Conservation (phyloP, 2,797 vertebrate species). For the Oryzias sinensis region DNA sequence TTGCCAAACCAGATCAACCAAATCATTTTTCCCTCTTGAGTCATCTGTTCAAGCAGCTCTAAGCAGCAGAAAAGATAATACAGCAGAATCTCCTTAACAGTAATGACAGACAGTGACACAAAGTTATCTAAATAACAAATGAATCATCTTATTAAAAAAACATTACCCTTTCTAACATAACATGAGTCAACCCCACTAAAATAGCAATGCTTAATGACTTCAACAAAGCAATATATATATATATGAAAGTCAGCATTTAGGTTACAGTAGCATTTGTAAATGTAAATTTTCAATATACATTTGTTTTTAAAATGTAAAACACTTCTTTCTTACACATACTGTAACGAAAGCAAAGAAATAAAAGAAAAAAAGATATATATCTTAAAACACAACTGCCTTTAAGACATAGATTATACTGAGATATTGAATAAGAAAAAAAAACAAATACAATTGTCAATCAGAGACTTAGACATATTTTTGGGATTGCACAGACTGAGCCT, state of each 20-base stretch:
- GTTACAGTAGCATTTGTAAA: background rate
- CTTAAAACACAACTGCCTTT: background rate
- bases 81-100: too few species aligned
- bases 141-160: background rate
- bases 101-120: too few species aligned
- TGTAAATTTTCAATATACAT: background rate
- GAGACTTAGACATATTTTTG: slow-evolving; percentile 65
- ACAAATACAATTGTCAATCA: too few species aligned
- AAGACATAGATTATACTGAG: too few species aligned
- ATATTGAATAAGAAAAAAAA: too few species aligned
- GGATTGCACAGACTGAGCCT: slow-evolving; percentile 52
- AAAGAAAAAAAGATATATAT: background rate
- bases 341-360: background rate
- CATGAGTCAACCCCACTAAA: background rate
- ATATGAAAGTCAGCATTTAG: background rate
- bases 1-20: slow-evolving; percentile 18
- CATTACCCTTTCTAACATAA: background rate
- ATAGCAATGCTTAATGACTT: background rate
- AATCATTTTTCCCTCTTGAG: too few species aligned
- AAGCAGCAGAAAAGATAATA: too few species aligned
- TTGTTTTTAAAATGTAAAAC: too few species aligned
- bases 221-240: background rate
- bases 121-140: background rate
- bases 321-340: background rate
- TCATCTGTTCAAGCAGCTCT: too few species aligned